Evolutionary conservation across 1,140 invertebrate species (phyloP), one percentile per base, ranked within the genome.

Genomic region (Apocrypta bakeri): DNA sequence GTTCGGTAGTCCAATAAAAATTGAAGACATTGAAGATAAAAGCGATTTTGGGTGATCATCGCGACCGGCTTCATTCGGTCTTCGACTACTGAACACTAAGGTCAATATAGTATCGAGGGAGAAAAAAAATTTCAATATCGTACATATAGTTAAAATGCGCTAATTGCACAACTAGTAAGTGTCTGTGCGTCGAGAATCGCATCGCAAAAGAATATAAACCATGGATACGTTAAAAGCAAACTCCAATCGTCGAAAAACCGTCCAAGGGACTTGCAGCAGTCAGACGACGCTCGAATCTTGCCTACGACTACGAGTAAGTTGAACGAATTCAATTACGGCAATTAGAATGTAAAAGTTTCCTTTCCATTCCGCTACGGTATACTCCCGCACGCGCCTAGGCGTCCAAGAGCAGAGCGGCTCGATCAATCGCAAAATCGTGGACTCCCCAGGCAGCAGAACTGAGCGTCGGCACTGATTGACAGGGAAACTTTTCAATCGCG

Each of bases 241-340:
- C 48, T 72, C 17, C 17, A 17, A 24, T 48, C 33, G 33, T 21
- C 63, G 29, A 8, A 25, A 17, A 77, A 69, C 29, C 9, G 63
- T 27, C 56, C 56, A 48, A 17, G 42, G 61, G 33, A 25, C 24
- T 71, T 69, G 42, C 29, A 31, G 27, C 66, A 61, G 61, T 71
- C 72, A 69, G 1, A 11, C 6, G 29, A 63, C 17, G 25, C 64
- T 48, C 66, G 42, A 66, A 76, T 82, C 64, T 76, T 37, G 56
- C 40, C 66, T 42, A 24, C 31, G 2, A 40, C 2, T 2, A 21
- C 84, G 85, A 90, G 90, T 92, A 87, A 92, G 90, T 91, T 89
- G 84, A 88, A 8, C 77, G 83, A 89, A 90, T 90, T 91, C 90
- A 88, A 91, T 91, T 89, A 89, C 86, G 85, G 87, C 86, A 90